Conservation (phyloP, 1,140 invertebrate species). For the Zaprionus africanus region DNA sequence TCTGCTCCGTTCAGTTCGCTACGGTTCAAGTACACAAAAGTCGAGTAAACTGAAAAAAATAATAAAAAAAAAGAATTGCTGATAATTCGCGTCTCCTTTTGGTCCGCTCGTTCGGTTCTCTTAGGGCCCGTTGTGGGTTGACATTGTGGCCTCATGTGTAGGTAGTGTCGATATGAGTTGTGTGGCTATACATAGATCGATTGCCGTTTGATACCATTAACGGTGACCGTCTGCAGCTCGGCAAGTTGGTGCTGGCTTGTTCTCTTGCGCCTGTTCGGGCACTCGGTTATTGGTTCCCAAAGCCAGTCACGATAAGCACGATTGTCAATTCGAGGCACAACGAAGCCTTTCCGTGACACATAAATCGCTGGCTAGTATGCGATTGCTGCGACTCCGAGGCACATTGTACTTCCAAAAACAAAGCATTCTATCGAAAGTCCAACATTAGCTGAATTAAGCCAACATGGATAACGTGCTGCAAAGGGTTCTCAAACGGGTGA, state of each 20-base stretch:
- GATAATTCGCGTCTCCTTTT: constrained; percentile 8
- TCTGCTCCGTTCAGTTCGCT: neutral
- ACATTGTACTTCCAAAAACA: constrained; percentile 28
- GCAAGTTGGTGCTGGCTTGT: neutral
- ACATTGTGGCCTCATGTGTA: neutral
- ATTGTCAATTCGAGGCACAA: constrained; percentile 57
- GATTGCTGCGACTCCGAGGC: constrained; percentile 61
- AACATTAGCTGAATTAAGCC: constrained; percentile 8
- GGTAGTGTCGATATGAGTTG: neutral
- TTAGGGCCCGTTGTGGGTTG: neutral
- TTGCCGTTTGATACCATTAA: constrained; percentile 29
- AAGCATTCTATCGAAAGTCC: neutral
- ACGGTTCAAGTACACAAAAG: neutral
- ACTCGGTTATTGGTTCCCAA: constrained; percentile 30
- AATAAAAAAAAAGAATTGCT: neutral
- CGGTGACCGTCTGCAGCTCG: neutral
- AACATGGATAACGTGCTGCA: constrained; percentile 55
- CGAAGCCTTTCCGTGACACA: constrained; percentile 48
- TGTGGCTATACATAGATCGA: constrained; percentile 14
- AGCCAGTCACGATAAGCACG: constrained; percentile 59
- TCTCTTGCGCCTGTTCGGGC: neutral
- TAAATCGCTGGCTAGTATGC: constrained; percentile 65
- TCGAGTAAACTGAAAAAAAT: neutral
- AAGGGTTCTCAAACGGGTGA: constrained; percentile 45
- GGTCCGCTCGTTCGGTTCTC: constrained; percentile 2